These are phyloP conservation scores for Oscheius myriophilus DNA, from an alignment of 2,888 invertebrate genomes.

Conservation along the genomic window DNA sequence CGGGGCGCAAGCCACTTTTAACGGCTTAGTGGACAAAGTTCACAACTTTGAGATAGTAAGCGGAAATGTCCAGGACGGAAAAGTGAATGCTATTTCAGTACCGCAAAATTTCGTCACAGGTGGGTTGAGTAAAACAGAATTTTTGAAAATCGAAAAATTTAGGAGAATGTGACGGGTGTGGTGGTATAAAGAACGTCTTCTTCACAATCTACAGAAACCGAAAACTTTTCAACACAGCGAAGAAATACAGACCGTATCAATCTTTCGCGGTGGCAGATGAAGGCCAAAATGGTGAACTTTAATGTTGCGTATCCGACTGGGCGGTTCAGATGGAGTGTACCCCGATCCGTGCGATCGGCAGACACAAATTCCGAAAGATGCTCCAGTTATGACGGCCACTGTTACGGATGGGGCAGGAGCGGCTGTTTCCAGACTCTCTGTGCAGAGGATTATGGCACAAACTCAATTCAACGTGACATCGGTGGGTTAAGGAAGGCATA, in stretches of 20 bases:
- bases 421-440: not conserved
- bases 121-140: not conserved
- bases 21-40: slow-evolving; percentile 12
- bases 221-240: slow-evolving; percentile 31
- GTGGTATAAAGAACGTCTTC: slow-evolving; percentile 29
- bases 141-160: slow-evolving; percentile 1
- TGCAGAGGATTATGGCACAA: not conserved
- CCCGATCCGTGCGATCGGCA: slow-evolving; percentile 38
- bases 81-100: slow-evolving; percentile 6
- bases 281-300: no score
- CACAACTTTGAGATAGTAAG: not conserved
- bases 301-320: not conserved
- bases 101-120: slow-evolving; percentile 8
- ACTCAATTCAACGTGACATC: slow-evolving; percentile 12
- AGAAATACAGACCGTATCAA: slow-evolving; percentile 28
- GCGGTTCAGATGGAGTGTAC: not conserved
- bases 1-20: not conserved
- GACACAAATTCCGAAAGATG: slow-evolving; percentile 31
- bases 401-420: slow-evolving; percentile 18
- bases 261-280: not conserved
- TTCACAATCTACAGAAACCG: slow-evolving; percentile 46
- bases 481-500: slow-evolving; percentile 1
- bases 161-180: not conserved
- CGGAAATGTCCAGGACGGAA: not conserved
- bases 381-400: slow-evolving; percentile 46